Base-by-base conservation (phyloP, 2,113 vertebrate species). In the Ctenomys sociabilis region DNA sequence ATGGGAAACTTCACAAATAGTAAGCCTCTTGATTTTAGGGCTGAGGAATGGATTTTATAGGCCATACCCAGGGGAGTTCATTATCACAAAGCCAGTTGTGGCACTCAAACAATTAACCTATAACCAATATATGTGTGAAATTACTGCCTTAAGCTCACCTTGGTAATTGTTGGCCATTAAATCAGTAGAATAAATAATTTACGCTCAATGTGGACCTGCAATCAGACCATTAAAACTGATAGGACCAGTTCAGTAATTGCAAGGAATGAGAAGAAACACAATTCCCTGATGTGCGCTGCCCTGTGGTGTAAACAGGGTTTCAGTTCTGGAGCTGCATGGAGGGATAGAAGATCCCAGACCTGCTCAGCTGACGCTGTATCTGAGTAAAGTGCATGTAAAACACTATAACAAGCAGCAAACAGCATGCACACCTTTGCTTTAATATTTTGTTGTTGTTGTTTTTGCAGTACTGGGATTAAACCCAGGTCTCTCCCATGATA, bases 101-200 rank as follows among this genome's bases (percentile, higher is more conserved):
- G 63, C 70, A 93, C 95, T 97, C 98, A 98, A 98, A 98, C 98
- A 98, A 99, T 99, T 98, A 98, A 98, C 97, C 97, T 98, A 96
- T 97, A 98, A 94, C 98, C 98, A 98, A 98, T 96, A 97, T 8
- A 11, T 86, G 92, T 93, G 88, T 96, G 98, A 98, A 98, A 98
- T 98, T 98, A 98, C 96, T 96, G 98, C 96, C 89, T 96, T 98
- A 98, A 98, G 96, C 98, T 98, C 49, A 57, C 97, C 96, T 97
- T 96, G 94, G 95, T 94, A 96, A 97, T 97, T 98, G 98, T 98
- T 98, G 98, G 97, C 97, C 97, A 97, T 98, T 98, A 98, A 98
- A 98, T 98, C 98, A 98, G 96, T 93, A 96, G 97, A 97, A 98
- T 98, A 98, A 98, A 98, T 98, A 98, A 98, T 98, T 98, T 98